Conservation (phyloP, 2,113 vertebrate genomes). For the Rhadina sibilatrix region DNA sequence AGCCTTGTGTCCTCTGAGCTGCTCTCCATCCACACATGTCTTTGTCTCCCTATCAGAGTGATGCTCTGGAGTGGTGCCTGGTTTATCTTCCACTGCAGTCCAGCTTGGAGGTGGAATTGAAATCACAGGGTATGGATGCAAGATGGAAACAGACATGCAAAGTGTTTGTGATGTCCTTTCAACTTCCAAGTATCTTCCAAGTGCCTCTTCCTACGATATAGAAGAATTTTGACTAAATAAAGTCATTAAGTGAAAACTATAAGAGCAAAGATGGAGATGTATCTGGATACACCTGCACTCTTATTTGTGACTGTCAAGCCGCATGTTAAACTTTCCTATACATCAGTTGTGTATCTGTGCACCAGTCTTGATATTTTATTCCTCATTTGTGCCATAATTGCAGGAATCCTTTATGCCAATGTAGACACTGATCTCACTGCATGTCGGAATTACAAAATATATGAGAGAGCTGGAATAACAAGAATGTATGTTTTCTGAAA, state of each 20-base stretch:
- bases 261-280: neutral
- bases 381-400: neutral
- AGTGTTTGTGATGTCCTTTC: neutral
- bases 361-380: neutral
- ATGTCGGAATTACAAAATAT: neutral
- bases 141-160: neutral
- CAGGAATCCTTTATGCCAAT: neutral
- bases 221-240: neutral
- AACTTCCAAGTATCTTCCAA: neutral
- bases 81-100: neutral
- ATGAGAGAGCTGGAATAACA: conserved; percentile 8
- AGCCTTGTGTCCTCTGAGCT: neutral
- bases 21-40: neutral
- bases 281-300: neutral
- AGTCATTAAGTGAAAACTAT: neutral
- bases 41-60: neutral
- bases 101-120: neutral
- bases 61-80: neutral
- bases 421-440: conserved; percentile 23
- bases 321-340: neutral
- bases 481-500: conserved; percentile 1
- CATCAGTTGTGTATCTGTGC: neutral
- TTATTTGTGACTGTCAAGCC: neutral
- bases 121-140: neutral
- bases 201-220: neutral